phyloP scores from a whole-genome alignment of 2,888 invertebrate species.

The Tanytarsus gracilentus region DNA sequence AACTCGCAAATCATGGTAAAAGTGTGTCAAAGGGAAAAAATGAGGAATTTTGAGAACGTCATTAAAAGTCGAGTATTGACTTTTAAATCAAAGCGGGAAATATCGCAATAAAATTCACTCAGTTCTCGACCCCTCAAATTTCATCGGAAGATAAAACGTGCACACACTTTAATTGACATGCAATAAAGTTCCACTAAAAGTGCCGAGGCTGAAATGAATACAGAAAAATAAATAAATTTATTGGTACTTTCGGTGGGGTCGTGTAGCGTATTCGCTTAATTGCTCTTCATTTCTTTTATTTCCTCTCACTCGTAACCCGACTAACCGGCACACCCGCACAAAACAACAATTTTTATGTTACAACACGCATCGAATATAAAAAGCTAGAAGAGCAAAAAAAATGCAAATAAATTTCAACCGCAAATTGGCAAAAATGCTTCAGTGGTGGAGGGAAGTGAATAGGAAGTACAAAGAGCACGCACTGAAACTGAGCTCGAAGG shows the following conservation, averaged over 20 bases:
- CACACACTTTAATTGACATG: slow-evolving; percentile 23
- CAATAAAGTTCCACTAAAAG: slow-evolving; percentile 15
- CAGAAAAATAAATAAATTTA: slow-evolving; percentile 1
- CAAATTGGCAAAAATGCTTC: slow-evolving; percentile 25
- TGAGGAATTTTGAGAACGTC: too few species aligned
- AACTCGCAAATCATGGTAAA: not conserved
- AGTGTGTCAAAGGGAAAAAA: not conserved
- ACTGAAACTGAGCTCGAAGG: not conserved
- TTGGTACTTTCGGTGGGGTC: slow-evolving; percentile 4
- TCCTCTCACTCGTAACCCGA: not conserved
- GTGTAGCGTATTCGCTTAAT: not conserved
- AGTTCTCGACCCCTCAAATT: too few species aligned
- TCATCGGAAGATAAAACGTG: too few species aligned
- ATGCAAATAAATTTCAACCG: slow-evolving; percentile 23
- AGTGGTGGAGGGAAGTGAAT: not conserved
- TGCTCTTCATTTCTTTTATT: slow-evolving; percentile 6
- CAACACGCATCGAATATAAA: slow-evolving; percentile 23
- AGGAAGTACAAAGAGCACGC: not conserved
- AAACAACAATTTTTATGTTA: slow-evolving; percentile 20
- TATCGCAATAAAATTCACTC: too few species aligned
- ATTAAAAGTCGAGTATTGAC: too few species aligned
- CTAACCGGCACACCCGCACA: not conserved
- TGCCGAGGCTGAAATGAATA: not conserved
- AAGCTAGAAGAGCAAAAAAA: not conserved
- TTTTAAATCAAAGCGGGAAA: too few species aligned